A percentile compares a stretch with the other conserved stretches of the same genome.
phyloP scores from a whole-genome alignment of 2,888 invertebrate genomes.

The Oscheius sp. region DNA sequence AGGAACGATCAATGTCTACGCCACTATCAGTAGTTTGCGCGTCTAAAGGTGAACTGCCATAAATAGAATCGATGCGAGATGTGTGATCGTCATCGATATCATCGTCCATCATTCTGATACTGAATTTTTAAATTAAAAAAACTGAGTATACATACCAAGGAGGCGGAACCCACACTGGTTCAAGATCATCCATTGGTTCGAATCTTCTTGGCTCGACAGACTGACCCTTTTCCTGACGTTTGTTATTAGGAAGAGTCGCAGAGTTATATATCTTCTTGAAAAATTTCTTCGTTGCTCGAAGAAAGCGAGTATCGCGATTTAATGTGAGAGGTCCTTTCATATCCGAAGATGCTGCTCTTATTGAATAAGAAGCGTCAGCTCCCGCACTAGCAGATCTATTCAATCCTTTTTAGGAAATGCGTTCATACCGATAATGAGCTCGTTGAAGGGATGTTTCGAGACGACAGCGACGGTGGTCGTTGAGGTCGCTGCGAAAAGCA shows the following conservation, averaged over 20 bases:
- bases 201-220: constrained; percentile 1
- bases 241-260: constrained; percentile 61
- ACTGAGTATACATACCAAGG: not conserved
- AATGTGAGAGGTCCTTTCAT: constrained; percentile 33
- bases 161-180: constrained; percentile 1
- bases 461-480: constrained; percentile 14
- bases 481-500: constrained; percentile 24
- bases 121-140: not conserved
- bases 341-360: constrained; percentile 44
- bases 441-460: constrained; percentile 33
- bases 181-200: constrained; percentile 5
- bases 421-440: constrained; percentile 43
- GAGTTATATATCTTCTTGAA: constrained; percentile 66
- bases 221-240: constrained; percentile 28
- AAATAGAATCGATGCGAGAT: constrained; percentile 7
- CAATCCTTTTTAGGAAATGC: constrained; percentile 25
- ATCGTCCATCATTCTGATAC: constrained; percentile 24
- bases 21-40: constrained; percentile 52
- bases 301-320: constrained; percentile 35
- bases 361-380: constrained; percentile 44
- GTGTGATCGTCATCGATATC: constrained; percentile 30
- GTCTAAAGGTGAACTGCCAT: constrained; percentile 16
- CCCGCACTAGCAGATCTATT: constrained; percentile 41
- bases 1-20: constrained; percentile 50
- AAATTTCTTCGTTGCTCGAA: constrained; percentile 65